Percentiles rank a stretch among this genome's conserved stretches.
Evolutionary conservation across 1,140 invertebrate species (phyloP).

Genomic region (Calosoma granatense): DNA sequence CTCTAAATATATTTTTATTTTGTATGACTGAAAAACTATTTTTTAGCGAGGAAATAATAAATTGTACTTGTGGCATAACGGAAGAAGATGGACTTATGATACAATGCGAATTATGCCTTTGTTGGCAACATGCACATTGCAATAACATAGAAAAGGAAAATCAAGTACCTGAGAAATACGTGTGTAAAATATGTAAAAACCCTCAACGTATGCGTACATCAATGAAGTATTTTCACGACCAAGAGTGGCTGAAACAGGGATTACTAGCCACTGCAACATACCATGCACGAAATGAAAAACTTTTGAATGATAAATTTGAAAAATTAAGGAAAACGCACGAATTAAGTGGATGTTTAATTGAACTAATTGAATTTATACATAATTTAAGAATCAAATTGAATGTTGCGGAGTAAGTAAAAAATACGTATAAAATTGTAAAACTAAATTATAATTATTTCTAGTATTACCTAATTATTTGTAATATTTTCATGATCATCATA

Average conservation of each 20-base stretch:
- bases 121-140: constrained; percentile 89
- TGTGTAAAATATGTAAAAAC: constrained; percentile 78
- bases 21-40: neutral
- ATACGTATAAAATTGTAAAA: constrained; percentile 13
- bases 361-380: constrained; percentile 57
- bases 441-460: constrained; percentile 4
- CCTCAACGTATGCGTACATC: constrained; percentile 59
- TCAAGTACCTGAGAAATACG: constrained; percentile 81
- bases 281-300: constrained; percentile 35
- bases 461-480: constrained; percentile 14
- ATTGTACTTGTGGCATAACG: constrained; percentile 41
- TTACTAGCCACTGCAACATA: constrained; percentile 49
- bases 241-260: constrained; percentile 80
- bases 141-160: constrained; percentile 70
- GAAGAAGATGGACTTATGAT: constrained; percentile 94
- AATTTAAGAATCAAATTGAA: constrained; percentile 64
- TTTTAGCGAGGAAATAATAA: constrained; percentile 31
- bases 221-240: constrained; percentile 67
- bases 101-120: constrained; percentile 86
- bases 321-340: constrained; percentile 58
- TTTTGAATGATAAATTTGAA: constrained; percentile 32
- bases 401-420: constrained; percentile 56
- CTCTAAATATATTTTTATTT: neutral
- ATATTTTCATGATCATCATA: constrained; percentile 2
- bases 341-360: constrained; percentile 55